Conservation (phyloP, 2,113 vertebrate genomes). For the Rhinichthys klamathensis region DNA sequence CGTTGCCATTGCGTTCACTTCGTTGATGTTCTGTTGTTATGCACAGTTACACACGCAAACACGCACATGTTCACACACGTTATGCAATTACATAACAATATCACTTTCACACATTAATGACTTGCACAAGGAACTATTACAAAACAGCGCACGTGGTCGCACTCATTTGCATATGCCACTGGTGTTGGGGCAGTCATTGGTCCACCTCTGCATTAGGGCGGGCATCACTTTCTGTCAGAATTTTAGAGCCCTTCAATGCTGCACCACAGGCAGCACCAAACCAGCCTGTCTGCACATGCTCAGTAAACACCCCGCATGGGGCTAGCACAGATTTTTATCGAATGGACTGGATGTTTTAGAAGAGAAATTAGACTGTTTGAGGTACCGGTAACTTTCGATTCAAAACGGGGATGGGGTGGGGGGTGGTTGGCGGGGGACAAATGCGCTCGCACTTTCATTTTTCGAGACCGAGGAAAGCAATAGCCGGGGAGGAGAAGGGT, state of each 20-base stretch:
- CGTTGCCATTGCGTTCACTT: conserved; percentile 47
- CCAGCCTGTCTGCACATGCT: conserved; percentile 52
- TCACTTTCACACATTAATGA: conserved; percentile 28
- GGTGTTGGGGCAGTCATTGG: conserved; percentile 26
- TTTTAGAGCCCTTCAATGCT: conserved; percentile 47
- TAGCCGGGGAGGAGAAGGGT: conserved; percentile 42
- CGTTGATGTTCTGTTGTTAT: conserved; percentile 46
- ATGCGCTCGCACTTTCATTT: conserved; percentile 53
- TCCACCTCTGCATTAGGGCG: conserved; percentile 16
- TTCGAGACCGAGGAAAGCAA: conserved; percentile 39
- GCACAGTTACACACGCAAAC: conserved; percentile 45
- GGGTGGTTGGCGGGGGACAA: background rate
- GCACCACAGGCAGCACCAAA: conserved; percentile 49
- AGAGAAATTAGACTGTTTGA: conserved; percentile 36
- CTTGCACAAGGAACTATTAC: conserved; percentile 50
- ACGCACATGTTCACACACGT: conserved; percentile 54
- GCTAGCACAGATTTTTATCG: conserved; percentile 40
- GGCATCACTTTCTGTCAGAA: conserved; percentile 35
- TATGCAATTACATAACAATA: conserved; percentile 64
- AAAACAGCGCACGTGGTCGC: background rate
- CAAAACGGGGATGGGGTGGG: conserved; percentile 1
- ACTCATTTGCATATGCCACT: conserved; percentile 28
- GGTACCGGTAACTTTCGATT: conserved; percentile 41
- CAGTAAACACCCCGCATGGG: conserved; percentile 24
- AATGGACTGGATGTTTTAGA: conserved; percentile 32